Evolutionary conservation across 2,888 invertebrate genomes (phyloP), one percentile per base, ranked within the genome.

Genomic region (Ametastegia equiseti): DNA sequence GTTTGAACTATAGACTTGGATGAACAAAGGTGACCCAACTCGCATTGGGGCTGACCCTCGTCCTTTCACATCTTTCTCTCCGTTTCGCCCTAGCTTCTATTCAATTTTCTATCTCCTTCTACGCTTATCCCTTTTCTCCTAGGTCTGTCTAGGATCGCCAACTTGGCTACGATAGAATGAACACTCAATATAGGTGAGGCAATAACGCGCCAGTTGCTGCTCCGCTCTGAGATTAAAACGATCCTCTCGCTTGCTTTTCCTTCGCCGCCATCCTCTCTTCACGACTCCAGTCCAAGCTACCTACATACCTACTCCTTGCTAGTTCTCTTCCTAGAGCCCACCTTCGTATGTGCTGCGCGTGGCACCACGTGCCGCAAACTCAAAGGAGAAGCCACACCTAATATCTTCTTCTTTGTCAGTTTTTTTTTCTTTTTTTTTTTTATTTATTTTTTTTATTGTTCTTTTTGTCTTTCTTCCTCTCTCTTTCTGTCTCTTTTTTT

Each of bases 341-440:
- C 85, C 80, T 75, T 75, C 75, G 75, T 60, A 33, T 78, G 78
- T 78, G 78, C 57, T 36, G 39, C 78, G 60, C 60, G 78, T 78
- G 78, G 57, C 60, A 60, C 78, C 78, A 78, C 60, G 78, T 78
- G 78, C 78, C 78, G 60, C 63, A 78, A 78, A 45, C 78, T 78
- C 78, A 84, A 87, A 84, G 82, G 75, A 60, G 67, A 78, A 83
- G 81, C 78, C 78, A 63, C 78, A 78, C 78, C 60, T 78, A 63
- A 78, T 78, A 78, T 60, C 78, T 78, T 78, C 75, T 75, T 75
- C 63, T 78, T 78, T 78, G 60, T 83, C 36, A 71, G 63, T 57
- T 60, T 71, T 81, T 69, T 65, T 7, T 47, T 19, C 42, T 79
- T 79, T 45, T 73, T 47, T 54, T 33, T 78, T 75, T 84, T 63